Conservation (phyloP, 2,888 invertebrate genomes). For the Myopa testacea region DNA sequence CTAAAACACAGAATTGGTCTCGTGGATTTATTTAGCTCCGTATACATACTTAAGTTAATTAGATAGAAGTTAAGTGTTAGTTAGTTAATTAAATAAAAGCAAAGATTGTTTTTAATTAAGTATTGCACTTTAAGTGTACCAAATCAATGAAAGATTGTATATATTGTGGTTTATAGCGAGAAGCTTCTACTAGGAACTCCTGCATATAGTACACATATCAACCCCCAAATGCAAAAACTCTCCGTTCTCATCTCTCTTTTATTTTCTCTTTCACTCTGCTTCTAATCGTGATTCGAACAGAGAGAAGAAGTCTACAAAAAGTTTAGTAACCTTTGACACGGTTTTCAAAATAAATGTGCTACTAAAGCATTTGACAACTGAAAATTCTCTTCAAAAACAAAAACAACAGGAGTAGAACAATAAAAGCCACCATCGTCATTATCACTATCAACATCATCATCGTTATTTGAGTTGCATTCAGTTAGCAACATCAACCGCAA, state of each 20-base stretch:
- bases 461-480: background rate
- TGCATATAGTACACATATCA: no score
- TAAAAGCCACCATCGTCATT: background rate
- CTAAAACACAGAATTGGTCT: no score
- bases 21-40: no score
- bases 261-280: background rate
- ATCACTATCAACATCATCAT: background rate
- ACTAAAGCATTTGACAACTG: conserved; percentile 17
- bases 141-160: no score
- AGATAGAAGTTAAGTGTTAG: no score
- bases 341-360: conserved; percentile 37
- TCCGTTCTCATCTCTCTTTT: background rate
- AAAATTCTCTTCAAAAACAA: conserved; percentile 11
- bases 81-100: no score
- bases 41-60: no score
- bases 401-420: background rate
- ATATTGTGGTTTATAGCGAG: no score
- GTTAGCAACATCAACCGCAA: conserved; percentile 14
- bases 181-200: no score
- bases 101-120: no score
- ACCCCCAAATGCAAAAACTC: no score
- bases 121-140: no score
- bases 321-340: conserved; percentile 58
- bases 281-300: background rate
- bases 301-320: conserved; percentile 47